Evolutionary conservation across 2,113 vertebrate genomes (phyloP).

Genomic region (Oriolus oriolus): DNA sequence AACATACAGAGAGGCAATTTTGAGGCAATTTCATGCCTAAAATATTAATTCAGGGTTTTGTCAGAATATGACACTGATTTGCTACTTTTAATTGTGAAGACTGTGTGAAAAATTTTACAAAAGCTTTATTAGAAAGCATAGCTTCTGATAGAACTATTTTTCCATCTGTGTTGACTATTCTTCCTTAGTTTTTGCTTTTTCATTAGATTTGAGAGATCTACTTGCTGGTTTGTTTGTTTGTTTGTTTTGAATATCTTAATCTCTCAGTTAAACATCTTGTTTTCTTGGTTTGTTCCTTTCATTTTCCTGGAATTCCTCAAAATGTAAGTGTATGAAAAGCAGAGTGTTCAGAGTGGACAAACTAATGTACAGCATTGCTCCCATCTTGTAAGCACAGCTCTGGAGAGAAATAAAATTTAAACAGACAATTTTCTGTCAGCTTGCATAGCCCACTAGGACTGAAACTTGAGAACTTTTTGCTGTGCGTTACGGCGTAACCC

Average conservation of each 20-base stretch:
- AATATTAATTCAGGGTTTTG: background rate
- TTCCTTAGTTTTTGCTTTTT: background rate
- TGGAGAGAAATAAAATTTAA: background rate
- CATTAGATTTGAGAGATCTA: background rate
- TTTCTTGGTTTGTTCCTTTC: background rate
- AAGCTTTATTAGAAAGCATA: background rate
- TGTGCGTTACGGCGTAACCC: accelerated
- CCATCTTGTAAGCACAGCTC: background rate
- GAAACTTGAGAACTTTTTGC: background rate
- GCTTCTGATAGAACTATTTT: background rate
- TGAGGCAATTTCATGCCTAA: background rate
- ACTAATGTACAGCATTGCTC: background rate
- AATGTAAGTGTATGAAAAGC: background rate
- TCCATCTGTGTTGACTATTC: background rate
- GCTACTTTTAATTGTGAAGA: background rate
- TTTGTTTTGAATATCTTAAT: background rate
- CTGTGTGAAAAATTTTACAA: background rate
- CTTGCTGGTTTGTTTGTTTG: background rate
- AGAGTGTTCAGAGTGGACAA: background rate
- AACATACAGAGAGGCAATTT: background rate
- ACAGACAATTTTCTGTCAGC: background rate
- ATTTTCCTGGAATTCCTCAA: background rate
- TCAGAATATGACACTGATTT: background rate
- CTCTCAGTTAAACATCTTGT: background rate
- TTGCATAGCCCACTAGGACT: background rate